Conservation (phyloP, 2,113 vertebrate genomes). For the Scytalopus superciliaris region DNA sequence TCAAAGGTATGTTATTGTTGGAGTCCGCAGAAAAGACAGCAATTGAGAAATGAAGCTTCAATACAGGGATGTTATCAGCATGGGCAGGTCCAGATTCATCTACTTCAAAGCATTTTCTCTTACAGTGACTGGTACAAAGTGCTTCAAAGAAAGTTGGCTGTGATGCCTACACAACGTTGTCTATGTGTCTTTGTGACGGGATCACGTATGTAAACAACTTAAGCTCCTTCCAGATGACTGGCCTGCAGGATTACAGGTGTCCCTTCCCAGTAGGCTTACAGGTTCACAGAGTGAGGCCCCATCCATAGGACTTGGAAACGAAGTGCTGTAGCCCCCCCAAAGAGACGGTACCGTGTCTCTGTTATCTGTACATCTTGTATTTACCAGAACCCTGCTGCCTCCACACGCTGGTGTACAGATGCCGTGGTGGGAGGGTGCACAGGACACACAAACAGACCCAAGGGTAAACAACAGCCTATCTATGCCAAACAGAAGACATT, state of each 20-base stretch:
- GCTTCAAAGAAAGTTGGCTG: not conserved
- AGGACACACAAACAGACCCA: not conserved
- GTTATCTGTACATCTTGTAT: not conserved
- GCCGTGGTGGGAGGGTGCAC: not conserved
- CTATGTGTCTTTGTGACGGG: not conserved
- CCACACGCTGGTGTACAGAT: not conserved
- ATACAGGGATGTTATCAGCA: not conserved
- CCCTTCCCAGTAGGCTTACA: not conserved
- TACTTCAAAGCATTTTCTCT: not conserved
- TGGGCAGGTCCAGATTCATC: not conserved
- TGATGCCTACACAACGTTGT: not conserved
- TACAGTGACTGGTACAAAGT: not conserved
- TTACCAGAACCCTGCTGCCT: not conserved
- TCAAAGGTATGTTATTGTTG: not conserved
- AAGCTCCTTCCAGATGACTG: not conserved
- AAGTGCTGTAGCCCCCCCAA: not conserved
- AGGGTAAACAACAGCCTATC: not conserved
- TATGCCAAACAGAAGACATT: not conserved
- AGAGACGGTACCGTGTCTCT: not conserved
- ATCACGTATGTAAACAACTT: accelerated
- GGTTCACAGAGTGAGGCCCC: not conserved
- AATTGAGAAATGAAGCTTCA: not conserved
- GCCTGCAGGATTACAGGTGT: not conserved
- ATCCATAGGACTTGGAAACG: not conserved
- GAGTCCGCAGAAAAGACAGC: not conserved